These are phyloP conservation scores for Albula glossodonta DNA, from an alignment of 2,113 vertebrate species.

Conservation along the genomic window DNA sequence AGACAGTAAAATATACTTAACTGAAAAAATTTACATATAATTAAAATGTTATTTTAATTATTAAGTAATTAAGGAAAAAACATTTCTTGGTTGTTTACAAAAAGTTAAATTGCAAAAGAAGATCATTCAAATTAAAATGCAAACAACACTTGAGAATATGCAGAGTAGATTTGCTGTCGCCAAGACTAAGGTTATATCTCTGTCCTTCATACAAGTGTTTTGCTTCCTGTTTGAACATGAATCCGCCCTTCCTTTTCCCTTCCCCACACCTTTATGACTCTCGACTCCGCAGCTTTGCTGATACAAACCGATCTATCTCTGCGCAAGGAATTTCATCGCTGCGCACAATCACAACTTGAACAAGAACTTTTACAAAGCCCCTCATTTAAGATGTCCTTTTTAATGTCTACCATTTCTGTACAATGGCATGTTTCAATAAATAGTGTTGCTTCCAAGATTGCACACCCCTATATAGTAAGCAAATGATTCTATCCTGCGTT, in stretches of 20 bases:
- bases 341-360: background rate
- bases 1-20: too few relatives aligned
- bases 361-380: background rate
- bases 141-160: background rate
- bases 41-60: too few relatives aligned
- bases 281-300: background rate
- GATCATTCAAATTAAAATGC: background rate
- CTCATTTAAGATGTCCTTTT: background rate
- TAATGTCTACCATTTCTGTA: too few relatives aligned
- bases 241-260: conserved; percentile 2
- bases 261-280: conserved; percentile 18
- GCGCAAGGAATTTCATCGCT: background rate
- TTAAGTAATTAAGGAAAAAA: background rate
- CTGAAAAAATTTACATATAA: too few relatives aligned
- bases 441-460: background rate
- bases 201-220: conserved; percentile 12
- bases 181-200: conserved; percentile 1
- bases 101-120: background rate
- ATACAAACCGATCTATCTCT: background rate
- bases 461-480: background rate
- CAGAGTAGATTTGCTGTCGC: background rate
- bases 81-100: too few relatives aligned
- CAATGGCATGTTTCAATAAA: background rate
- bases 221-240: background rate
- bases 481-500: background rate